Conservation (phyloP, 2,797 vertebrate genomes). For the Tarsius wallacei region DNA sequence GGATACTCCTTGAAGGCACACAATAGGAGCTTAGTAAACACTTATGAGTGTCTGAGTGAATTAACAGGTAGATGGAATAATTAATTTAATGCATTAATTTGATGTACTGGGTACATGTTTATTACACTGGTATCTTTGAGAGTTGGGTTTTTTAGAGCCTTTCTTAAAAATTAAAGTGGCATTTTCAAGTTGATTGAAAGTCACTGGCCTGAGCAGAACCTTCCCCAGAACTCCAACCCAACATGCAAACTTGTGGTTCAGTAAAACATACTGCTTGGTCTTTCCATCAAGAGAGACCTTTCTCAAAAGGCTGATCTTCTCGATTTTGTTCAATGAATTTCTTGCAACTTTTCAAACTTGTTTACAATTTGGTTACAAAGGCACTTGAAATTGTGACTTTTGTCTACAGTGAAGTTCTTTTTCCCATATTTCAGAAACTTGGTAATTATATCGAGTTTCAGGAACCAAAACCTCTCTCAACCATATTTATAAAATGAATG, state of each 20-base stretch:
- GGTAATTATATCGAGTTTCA: background rate
- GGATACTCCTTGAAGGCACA: background rate
- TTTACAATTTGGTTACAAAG: conserved; percentile 6
- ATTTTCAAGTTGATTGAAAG: background rate
- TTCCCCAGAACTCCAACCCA: background rate
- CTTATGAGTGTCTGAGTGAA: background rate
- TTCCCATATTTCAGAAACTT: background rate
- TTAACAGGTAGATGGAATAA: background rate
- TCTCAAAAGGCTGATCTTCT: conserved; percentile 4
- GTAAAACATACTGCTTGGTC: accelerated
- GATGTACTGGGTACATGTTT: too few species aligned
- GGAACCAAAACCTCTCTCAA: background rate
- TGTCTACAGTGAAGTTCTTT: background rate
- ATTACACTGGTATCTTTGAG: background rate
- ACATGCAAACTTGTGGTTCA: background rate
- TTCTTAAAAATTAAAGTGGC: background rate
- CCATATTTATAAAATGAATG: background rate
- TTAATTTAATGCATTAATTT: background rate
- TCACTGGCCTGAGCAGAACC: background rate
- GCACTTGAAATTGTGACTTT: background rate
- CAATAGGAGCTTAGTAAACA: background rate
- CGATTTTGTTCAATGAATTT: background rate
- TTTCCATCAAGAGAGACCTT: background rate
- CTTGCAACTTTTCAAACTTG: background rate
- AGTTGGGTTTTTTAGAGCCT: background rate